Percentiles rank a stretch among this genome's conserved stretches.
Evolutionary conservation across 2,113 vertebrate genomes (phyloP).

Genomic region (Istiophorus platypterus): DNA sequence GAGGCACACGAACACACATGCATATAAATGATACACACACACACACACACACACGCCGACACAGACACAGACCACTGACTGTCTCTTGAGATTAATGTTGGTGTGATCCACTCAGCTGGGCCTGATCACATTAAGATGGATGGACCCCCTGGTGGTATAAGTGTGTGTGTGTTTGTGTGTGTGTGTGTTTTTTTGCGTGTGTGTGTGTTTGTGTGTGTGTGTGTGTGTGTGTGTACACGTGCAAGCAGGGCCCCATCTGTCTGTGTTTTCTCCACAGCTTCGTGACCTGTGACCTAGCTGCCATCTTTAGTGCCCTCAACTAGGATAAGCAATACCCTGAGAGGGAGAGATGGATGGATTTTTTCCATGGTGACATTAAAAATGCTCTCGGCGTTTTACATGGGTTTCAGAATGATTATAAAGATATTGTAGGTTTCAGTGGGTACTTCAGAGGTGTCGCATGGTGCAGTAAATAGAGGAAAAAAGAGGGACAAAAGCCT

Average conservation of each 20-base stretch:
- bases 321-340: conserved; percentile 70
- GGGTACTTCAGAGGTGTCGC: not conserved
- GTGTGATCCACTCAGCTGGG: conserved; percentile 84
- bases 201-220: conserved; percentile 52
- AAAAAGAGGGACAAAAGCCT: not conserved
- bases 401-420: conserved; percentile 36
- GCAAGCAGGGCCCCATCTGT: conserved; percentile 80
- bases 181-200: conserved; percentile 50
- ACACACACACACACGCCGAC: conserved; percentile 33
- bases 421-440: conserved; percentile 10
- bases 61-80: conserved; percentile 73
- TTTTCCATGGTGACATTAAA: conserved; percentile 43
- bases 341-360: conserved; percentile 62
- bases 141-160: conserved; percentile 77
- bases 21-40: conserved; percentile 35
- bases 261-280: conserved; percentile 80
- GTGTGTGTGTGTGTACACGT: conserved; percentile 44
- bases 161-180: conserved; percentile 50
- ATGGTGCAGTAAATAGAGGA: not conserved
- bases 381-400: conserved; percentile 37
- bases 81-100: conserved; percentile 84
- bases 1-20: conserved; percentile 25
- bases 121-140: conserved; percentile 84
- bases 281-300: conserved; percentile 80
- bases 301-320: conserved; percentile 76